Evolutionary conservation across 1,140 invertebrate genomes (phyloP).

Genomic region (Spodoptera litura): DNA sequence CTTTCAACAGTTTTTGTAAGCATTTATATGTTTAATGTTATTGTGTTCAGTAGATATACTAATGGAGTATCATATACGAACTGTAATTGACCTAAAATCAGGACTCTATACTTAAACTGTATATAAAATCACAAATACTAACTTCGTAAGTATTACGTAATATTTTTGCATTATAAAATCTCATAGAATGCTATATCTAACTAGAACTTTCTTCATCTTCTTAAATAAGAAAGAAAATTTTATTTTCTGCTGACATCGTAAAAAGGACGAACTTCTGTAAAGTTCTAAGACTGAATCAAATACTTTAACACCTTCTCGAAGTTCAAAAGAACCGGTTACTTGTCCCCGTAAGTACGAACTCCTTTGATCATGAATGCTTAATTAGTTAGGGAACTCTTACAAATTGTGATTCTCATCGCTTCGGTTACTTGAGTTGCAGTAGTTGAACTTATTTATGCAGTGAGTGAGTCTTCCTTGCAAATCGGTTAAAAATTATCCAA

Average conservation of each 20-base stretch:
- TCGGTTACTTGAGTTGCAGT: slow-evolving; percentile 22
- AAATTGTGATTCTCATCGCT: slow-evolving; percentile 26
- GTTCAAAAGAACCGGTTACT: slow-evolving; percentile 34
- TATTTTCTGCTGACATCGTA: slow-evolving; percentile 2
- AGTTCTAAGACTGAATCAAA: slow-evolving; percentile 30
- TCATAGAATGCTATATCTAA: background rate
- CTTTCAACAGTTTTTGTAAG: too few relatives aligned
- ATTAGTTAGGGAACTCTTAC: slow-evolving; percentile 32
- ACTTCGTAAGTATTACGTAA: too few relatives aligned
- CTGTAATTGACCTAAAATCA: too few relatives aligned
- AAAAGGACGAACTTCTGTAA: background rate
- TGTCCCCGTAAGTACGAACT: slow-evolving; percentile 26
- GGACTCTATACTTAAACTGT: too few relatives aligned
- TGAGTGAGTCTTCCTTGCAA: slow-evolving; percentile 5
- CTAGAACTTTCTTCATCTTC: background rate
- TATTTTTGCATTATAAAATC: too few relatives aligned
- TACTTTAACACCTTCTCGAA: slow-evolving; percentile 23
- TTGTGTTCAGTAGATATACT: too few relatives aligned
- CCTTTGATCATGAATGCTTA: slow-evolving; percentile 38
- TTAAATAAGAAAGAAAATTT: background rate
- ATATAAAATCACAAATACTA: too few relatives aligned
- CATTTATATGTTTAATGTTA: too few relatives aligned
- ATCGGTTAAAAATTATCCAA: background rate
- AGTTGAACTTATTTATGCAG: slow-evolving; percentile 24
- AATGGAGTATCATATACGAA: too few relatives aligned